Base-by-base conservation (phyloP, 1,140 invertebrate species). In the Leptonema lineaticorne region DNA sequence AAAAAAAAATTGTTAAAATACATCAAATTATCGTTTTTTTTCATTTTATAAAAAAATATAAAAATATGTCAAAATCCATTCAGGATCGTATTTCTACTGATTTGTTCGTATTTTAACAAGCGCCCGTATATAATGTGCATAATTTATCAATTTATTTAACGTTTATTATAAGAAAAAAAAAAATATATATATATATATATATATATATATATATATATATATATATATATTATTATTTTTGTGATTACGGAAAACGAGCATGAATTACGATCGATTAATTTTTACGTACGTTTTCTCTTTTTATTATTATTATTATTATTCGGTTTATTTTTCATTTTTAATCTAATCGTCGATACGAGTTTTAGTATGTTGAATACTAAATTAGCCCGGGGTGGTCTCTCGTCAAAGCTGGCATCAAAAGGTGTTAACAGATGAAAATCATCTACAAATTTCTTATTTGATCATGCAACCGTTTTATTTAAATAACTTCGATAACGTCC, bases 351-450 rank as follows among this genome's bases (percentile, higher is more conserved):
- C 46, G 18, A 8, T 7, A 8, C 8, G 18, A 50, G 8, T 8
- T 50, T 50, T 50, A n/a, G 46, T 9, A 57, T 57, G 20, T 9
- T 24, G 16, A 24, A 26, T 16, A 8, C 20, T 57, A 45, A 62
- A 62, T 62, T 62, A 29, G 62, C 62, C 62, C 22, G 45, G 45
- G 62, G 62, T 64, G 62, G 62, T 64, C 62, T 46, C 62, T 50
- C 41, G 50, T 64, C 62, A 53, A 64, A 64, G 28, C 62, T 48
- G 62, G 37, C 62, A 29, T 50, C 45, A 46, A 29, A 29, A 64
- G 62, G 62, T 64, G 62, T 64, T 64, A 64, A 64, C 62, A 64
- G 62, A 3, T 18, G 11, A 11, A 53, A 53, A 53, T 53, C n/a
- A 53, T 24, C 14, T 11, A 26, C 9, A 24, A 22, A 2, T 24